Evolutionary conservation across 2,113 vertebrate species (phyloP), one percentile per base, ranked within the genome.

Genomic region (Choloepus hoffmanni): DNA sequence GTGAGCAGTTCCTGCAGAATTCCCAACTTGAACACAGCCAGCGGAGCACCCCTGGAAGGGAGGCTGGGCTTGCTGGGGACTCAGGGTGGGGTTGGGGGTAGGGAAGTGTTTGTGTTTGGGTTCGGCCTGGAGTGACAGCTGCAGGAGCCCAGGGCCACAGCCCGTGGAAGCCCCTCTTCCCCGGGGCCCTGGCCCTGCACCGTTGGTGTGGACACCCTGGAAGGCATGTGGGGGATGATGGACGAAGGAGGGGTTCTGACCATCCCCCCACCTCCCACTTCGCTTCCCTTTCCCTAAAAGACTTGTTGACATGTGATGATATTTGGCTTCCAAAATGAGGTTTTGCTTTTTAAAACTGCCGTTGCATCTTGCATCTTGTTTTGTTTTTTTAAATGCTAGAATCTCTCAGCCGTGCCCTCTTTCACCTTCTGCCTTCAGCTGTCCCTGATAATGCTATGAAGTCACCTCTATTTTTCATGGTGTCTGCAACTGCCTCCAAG

Each of bases 21-120:
- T 5, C 24, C 2, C 53, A 14, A 78, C 45, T 24, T 40, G 10
- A 0, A 2, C 0, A 1, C 62, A 13, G 70, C 91, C 14, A 0
- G 74, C 43, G 40, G 11, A 48, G 23, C 0, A 0, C 40, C 89
- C 77, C 3, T 67, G 60, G 55, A n/a, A 11, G 2, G 19, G 3
- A 43, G 53, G 74, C 73, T 6, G 87, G 55, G 85, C 63, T 50
- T 2, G 5, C 9, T 3, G 11, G 88, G 55, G 33, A 7, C 10
- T 6, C 4, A 0, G 8, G 45, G 86, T 87, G 58, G 40, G 67
- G n/a, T 7, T 53, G 50, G 50, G 50, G 50, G 50, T 53, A 53
- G 50, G 50, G 50, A 53, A 12, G 50, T 18, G 63, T 48, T 14
- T 53, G 50, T 18, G 63, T 48, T 14, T 18, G 2, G 11, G 18